phyloP scores from a whole-genome alignment of 2,888 invertebrate genomes.

The Hydrotaea diabolus region DNA sequence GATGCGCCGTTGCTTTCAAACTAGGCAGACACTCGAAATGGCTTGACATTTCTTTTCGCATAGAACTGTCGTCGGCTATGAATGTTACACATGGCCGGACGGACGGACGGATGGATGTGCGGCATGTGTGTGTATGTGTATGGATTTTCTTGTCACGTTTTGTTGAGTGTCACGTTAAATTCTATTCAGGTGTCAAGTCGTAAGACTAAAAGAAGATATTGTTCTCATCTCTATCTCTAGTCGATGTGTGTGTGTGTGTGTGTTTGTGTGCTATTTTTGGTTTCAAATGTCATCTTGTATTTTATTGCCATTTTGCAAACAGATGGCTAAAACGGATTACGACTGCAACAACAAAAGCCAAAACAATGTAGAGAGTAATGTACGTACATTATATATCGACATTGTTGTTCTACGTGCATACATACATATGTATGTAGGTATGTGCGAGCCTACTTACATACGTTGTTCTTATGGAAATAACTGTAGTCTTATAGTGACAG shows the following conservation, averaged over 20 bases:
- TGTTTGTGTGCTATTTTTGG: constrained; percentile 54
- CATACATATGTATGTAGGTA: no score
- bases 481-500: not conserved
- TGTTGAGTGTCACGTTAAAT: constrained; percentile 63
- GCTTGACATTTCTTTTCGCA: constrained; percentile 34
- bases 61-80: constrained; percentile 7
- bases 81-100: not conserved
- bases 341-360: not conserved
- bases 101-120: not conserved
- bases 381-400: not conserved
- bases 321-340: constrained; percentile 41
- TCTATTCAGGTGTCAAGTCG: constrained; percentile 64
- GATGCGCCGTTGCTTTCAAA: constrained; percentile 27
- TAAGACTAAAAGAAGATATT: constrained; percentile 64
- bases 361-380: not conserved
- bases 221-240: constrained; percentile 55
- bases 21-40: constrained; percentile 9
- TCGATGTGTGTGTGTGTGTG: constrained; percentile 52
- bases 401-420: not conserved
- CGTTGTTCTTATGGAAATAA: constrained; percentile 7
- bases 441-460: no score
- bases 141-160: constrained; percentile 63
- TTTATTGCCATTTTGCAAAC: constrained; percentile 55
- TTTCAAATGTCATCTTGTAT: constrained; percentile 63
- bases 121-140: not conserved